phyloP scores from a whole-genome alignment of 2,888 invertebrate genomes.

The Eudemis profundana region DNA sequence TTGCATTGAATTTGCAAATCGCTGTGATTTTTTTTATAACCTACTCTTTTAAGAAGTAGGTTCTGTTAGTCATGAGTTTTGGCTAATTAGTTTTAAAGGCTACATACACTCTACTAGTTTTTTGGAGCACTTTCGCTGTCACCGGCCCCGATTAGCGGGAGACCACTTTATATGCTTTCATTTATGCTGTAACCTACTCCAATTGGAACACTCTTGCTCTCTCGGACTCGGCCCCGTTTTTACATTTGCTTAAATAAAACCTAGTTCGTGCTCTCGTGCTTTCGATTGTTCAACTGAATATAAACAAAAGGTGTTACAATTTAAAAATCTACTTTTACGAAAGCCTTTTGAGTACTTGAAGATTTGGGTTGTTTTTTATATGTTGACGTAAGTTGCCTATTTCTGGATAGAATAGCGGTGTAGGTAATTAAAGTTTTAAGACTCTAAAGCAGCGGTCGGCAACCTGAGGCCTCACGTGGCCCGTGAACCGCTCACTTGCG shows the following conservation, averaged over 20 bases:
- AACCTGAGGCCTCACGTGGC: too few species aligned
- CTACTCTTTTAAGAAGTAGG: constrained; percentile 17
- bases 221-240: constrained; percentile 24
- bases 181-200: constrained; percentile 38
- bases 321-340: not conserved
- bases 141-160: constrained; percentile 25
- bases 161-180: constrained; percentile 29
- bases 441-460: too few species aligned
- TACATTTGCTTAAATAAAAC: constrained; percentile 15
- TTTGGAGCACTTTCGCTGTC: constrained; percentile 38
- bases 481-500: too few species aligned
- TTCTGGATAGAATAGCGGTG: too few species aligned
- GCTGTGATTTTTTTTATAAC: not conserved
- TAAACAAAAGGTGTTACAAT: not conserved
- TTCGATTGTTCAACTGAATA: not conserved
- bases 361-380: not conserved
- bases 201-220: constrained; percentile 33
- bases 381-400: too few species aligned
- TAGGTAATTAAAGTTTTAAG: too few species aligned
- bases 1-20: constrained; percentile 3
- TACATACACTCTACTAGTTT: constrained; percentile 13
- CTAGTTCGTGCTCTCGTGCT: not conserved
- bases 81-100: constrained; percentile 11
- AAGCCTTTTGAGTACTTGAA: not conserved
- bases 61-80: constrained; percentile 19